Evolutionary conservation across 2,888 invertebrate genomes (phyloP).

Genomic region (Conistra vaccinii): DNA sequence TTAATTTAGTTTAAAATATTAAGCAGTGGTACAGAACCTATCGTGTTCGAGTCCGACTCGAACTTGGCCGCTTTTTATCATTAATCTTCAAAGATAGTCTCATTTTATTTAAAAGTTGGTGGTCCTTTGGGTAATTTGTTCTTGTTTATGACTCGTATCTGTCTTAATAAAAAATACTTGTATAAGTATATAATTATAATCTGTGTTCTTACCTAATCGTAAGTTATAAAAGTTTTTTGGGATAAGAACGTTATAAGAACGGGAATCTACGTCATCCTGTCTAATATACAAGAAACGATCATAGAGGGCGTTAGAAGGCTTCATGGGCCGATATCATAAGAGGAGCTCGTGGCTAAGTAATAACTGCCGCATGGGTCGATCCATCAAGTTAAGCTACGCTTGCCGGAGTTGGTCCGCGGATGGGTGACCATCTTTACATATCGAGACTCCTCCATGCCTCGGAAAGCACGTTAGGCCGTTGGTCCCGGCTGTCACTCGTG

Average conservation of each 20-base stretch:
- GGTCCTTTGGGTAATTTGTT: constrained; percentile 23
- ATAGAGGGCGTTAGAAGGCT: not conserved
- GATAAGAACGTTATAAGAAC: not conserved
- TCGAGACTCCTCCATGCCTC: too few species aligned
- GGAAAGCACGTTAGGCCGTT: too few species aligned
- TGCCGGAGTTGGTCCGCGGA: too few species aligned
- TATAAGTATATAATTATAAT: constrained; percentile 17
- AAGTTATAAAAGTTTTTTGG: not conserved
- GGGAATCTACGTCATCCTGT: not conserved
- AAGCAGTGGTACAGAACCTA: not conserved
- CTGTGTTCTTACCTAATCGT: not conserved
- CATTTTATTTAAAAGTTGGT: not conserved
- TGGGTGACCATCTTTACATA: too few species aligned
- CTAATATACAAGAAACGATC: not conserved
- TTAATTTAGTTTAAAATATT: not conserved
- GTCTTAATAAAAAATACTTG: not conserved
- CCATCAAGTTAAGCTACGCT: too few species aligned
- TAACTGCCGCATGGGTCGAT: too few species aligned
- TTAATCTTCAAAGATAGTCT: constrained; percentile 33
- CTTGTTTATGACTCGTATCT: not conserved
- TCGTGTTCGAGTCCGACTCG: not conserved
- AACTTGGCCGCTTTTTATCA: constrained; percentile 2
- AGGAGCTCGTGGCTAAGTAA: too few species aligned
- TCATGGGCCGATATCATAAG: not conserved
- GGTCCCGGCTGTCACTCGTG: too few species aligned